phyloP scores from a whole-genome alignment of 2,113 vertebrate genomes.

The Jaculus jaculus region DNA sequence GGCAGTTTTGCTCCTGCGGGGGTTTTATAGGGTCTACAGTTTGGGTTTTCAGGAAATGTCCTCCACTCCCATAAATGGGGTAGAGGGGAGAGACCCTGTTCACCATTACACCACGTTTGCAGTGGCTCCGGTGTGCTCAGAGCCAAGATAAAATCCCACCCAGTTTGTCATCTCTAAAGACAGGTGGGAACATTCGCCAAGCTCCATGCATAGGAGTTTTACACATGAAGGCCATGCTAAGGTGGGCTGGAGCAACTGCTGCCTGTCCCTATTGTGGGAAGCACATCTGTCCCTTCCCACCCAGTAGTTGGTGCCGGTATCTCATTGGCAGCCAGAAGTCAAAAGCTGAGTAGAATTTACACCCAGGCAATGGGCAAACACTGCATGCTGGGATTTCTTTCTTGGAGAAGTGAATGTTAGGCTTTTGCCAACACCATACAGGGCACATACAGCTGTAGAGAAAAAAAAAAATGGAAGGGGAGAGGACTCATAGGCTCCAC shows the following conservation, averaged over 20 bases:
- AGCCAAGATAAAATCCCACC: too few relatives aligned
- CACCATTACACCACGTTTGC: too few relatives aligned
- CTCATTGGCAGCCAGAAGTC: not conserved
- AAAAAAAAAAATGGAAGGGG: fast-evolving
- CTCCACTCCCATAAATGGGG: too few relatives aligned
- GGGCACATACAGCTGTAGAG: not conserved
- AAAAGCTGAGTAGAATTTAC: not conserved
- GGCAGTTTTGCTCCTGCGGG: not conserved
- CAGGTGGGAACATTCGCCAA: too few relatives aligned
- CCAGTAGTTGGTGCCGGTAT: not conserved
- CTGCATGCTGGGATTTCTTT: not conserved
- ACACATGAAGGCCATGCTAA: not conserved
- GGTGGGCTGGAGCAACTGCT: not conserved
- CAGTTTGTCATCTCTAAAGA: too few relatives aligned
- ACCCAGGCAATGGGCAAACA: not conserved
- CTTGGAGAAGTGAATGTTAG: not conserved
- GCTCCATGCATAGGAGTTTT: too few relatives aligned
- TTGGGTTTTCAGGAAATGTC: not conserved
- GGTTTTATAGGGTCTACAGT: not conserved
- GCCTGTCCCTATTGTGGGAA: not conserved
- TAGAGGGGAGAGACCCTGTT: not conserved
- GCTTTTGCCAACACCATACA: not conserved
- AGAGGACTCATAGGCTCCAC: not conserved
- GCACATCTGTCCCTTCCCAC: not conserved
- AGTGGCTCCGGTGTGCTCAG: too few relatives aligned